Percentiles rank a stretch among this genome's conserved stretches.
Conservation (phyloP, 2,888 invertebrate species). For the Iselma pallidipennis region DNA sequence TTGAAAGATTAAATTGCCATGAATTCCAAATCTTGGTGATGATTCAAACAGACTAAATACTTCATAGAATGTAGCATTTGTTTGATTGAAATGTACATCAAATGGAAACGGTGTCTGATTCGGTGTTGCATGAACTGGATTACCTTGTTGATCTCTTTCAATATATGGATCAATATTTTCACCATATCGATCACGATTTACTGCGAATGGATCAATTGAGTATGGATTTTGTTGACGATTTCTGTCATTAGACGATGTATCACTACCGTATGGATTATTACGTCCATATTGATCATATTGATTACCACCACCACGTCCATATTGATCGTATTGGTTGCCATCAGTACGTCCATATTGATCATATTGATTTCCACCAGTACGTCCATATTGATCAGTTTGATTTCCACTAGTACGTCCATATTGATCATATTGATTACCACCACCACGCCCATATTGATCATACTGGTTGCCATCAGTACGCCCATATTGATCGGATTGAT, state of each 20-base stretch:
- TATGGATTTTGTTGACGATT: conserved; percentile 36
- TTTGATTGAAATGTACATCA: conserved; percentile 27
- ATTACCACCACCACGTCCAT: conserved; percentile 27
- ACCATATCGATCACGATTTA: conserved; percentile 47
- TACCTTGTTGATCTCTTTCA: conserved; percentile 21
- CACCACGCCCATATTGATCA: conserved; percentile 40
- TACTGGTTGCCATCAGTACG: conserved; percentile 34
- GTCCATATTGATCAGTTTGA: conserved; percentile 37
- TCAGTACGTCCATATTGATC: conserved; percentile 38
- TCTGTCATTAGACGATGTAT: conserved; percentile 4
- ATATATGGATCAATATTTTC: conserved; percentile 49
- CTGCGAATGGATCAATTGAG: conserved; percentile 41
- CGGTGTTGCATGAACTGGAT: conserved; percentile 9
- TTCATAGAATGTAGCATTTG: conserved; percentile 56
- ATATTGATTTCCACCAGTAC: conserved; percentile 11
- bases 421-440: conserved; percentile 30
- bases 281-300: conserved; percentile 37
- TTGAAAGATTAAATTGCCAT: conserved; percentile 78
- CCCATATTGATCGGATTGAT: conserved; percentile 35
- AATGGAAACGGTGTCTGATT: background rate
- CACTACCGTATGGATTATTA: conserved; percentile 16
- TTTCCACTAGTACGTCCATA: conserved; percentile 36
- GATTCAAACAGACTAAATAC: conserved; percentile 77
- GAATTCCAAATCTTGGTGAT: conserved; percentile 65
- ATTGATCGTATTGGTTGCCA: conserved; percentile 34